Evolutionary conservation across 2,797 vertebrate genomes (phyloP), one percentile per base, ranked within the genome.

Genomic region (Percopsis omiscomaycus): DNA sequence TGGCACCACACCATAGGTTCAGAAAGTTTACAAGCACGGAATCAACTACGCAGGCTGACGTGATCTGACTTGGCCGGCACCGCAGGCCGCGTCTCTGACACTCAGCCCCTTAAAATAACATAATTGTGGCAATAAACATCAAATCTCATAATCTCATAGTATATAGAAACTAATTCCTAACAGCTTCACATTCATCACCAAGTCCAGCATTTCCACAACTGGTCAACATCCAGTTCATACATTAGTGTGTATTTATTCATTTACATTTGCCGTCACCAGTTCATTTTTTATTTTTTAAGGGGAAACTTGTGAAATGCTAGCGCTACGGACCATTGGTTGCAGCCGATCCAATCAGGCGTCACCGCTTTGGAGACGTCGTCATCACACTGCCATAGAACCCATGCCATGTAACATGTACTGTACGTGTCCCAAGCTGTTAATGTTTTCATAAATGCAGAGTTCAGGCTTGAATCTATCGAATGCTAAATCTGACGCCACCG

Each of bases 281-380:
- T 22, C 1, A 22, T 22, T 22, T 22, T 22, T 22, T 22, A 22
- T 22, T 22, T 22, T 22, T 22, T 22, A 22, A 22, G 22, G 22
- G 22, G 22, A 22, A 22, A 22, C 22, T 68, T 75, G 70, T 66
- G 57, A 75, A 75, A 69, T 64, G 79, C 74, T 48, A 51, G 51
- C 30, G 54, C 59, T 53, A 71, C 13, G 66, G 57, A 32, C 61
- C 68, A 55, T 68, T 72, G 71, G 73, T 78, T 61, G 55, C 68
- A 68, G 71, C 51, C 37, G 51, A 69, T 62, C 77, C 72, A 80
- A 68, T 76, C 62, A 69, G 75, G 71, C 69, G 54, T 55, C 74
- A 12, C 65, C 1, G 14, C 56, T 13, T 64, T 61, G 32, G 59
- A 76, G 69, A 80, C 71, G 73, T 73, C 69, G 68, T 63, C 61